A percentile compares a stretch with the other conserved stretches of the same genome.
Conservation (phyloP, 1,140 invertebrate genomes). For the Drosophila arizonae region DNA sequence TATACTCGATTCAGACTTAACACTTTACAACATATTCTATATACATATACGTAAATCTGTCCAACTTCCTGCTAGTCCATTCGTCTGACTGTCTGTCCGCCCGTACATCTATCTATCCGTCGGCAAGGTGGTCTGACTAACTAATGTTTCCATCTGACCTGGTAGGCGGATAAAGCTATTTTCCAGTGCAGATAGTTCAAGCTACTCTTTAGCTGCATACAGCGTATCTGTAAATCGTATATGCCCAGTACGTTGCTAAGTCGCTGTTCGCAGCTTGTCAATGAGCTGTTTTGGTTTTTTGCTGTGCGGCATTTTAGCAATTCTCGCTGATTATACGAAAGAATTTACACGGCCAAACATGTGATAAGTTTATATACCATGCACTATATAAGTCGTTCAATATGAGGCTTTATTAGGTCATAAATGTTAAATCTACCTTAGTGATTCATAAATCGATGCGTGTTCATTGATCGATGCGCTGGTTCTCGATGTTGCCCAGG, state of each 20-base stretch:
- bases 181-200: no score
- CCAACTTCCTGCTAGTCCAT: no score
- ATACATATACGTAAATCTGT: no score
- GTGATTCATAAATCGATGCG: background rate
- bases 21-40: no score
- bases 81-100: no score
- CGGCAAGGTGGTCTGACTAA: no score
- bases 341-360: background rate
- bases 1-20: no score
- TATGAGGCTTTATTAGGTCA: background rate
- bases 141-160: no score
- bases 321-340: constrained; percentile 2
- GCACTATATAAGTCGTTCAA: background rate
- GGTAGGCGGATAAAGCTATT: no score
- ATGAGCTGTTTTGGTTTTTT: background rate
- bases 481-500: constrained; percentile 59
- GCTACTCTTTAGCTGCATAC: no score
- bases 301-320: constrained; percentile 9
- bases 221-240: background rate
- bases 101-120: no score
- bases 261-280: constrained; percentile 19
- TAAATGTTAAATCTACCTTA: background rate
- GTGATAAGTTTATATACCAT: background rate
- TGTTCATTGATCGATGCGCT: constrained; percentile 34
- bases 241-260: background rate